A percentile compares a stretch with the other conserved stretches of the same genome.
phyloP scores from a whole-genome alignment of 23 tunicate genomes.

The Styela plicata region DNA sequence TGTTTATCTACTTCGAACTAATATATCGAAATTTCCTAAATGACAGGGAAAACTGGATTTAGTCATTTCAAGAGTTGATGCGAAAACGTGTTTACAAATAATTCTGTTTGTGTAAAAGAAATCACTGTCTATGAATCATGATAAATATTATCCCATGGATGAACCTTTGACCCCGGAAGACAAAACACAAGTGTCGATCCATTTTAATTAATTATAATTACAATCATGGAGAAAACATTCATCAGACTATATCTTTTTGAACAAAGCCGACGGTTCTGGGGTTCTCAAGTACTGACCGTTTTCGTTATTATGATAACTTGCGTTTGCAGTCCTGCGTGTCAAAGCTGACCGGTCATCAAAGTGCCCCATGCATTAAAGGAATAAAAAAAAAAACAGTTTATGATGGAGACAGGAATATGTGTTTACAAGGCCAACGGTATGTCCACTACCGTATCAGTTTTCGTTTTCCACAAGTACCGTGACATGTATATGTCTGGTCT shows the following conservation, averaged over 20 bases:
- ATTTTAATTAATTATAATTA: too few relatives aligned
- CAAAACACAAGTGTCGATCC: background rate
- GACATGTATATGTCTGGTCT: background rate
- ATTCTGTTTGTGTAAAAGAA: background rate
- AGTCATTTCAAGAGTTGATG: too few relatives aligned
- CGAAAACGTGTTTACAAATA: background rate
- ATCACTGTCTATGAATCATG: background rate
- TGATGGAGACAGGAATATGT: background rate
- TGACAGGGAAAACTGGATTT: too few relatives aligned
- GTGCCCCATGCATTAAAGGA: background rate
- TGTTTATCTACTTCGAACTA: too few relatives aligned
- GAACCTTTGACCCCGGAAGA: background rate
- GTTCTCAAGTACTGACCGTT: background rate
- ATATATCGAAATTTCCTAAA: too few relatives aligned
- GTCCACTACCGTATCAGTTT: background rate
- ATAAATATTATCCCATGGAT: background rate
- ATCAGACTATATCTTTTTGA: too few relatives aligned
- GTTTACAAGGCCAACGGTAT: background rate
- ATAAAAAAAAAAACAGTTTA: too few relatives aligned
- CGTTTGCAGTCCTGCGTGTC: conserved; percentile 15
- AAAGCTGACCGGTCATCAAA: conserved; percentile 16
- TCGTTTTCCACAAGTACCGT: background rate
- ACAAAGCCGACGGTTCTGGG: too few relatives aligned
- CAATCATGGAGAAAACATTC: background rate
- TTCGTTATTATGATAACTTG: conserved; percentile 10